phyloP scores from a whole-genome alignment of 2,113 vertebrate species.

The Gallinago media region DNA sequence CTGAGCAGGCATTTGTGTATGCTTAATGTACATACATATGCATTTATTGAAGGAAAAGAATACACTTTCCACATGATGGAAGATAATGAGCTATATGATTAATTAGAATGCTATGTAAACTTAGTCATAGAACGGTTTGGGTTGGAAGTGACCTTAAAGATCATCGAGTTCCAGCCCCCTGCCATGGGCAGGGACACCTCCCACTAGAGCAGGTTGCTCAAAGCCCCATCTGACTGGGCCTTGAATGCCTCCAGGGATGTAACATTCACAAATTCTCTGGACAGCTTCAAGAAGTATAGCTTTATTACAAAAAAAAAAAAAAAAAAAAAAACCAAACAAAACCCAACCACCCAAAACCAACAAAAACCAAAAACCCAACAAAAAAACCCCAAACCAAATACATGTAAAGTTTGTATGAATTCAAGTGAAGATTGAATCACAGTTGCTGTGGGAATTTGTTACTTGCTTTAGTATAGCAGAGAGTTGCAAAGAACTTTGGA shows the following conservation, averaged over 20 bases:
- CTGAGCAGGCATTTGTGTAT: neutral
- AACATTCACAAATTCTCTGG: neutral
- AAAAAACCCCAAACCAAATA: too few species aligned
- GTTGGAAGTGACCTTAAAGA: neutral
- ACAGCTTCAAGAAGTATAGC: neutral
- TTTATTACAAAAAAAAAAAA: neutral
- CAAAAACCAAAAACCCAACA: too few species aligned
- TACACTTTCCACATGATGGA: neutral
- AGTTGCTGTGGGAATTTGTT: neutral
- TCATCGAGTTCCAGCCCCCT: neutral
- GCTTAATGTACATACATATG: neutral
- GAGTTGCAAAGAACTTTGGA: neutral
- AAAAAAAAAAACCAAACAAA: too few species aligned
- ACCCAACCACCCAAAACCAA: too few species aligned
- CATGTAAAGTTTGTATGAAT: neutral
- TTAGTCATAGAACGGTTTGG: neutral
- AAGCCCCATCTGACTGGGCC: neutral
- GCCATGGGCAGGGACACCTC: neutral
- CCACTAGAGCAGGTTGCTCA: neutral
- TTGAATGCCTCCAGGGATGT: neutral
- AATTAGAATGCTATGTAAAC: neutral
- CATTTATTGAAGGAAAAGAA: neutral
- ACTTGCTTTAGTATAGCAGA: neutral
- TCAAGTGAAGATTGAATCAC: neutral
- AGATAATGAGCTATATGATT: neutral